These are phyloP conservation scores for Xenops minutus DNA, from an alignment of 2,797 vertebrate genomes.

Conservation along the genomic window DNA sequence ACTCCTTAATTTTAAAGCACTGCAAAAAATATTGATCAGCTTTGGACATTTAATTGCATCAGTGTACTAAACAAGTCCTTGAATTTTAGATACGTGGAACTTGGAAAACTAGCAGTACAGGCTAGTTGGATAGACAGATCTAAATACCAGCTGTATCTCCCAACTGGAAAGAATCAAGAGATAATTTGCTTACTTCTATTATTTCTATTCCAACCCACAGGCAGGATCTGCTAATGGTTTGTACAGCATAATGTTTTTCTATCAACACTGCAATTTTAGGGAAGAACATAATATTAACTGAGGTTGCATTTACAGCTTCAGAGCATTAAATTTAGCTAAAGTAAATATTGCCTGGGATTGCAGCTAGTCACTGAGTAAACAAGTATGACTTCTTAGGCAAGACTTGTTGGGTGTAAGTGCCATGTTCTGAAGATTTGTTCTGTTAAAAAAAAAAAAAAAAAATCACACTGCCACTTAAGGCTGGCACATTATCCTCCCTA, in stretches of 20 bases:
- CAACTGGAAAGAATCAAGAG: not conserved
- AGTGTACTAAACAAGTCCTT: not conserved
- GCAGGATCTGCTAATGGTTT: not conserved
- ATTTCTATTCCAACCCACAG: not conserved
- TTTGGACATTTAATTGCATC: not conserved
- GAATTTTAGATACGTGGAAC: not conserved
- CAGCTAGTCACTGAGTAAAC: not conserved
- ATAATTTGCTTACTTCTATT: not conserved
- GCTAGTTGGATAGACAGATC: not conserved
- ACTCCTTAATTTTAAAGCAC: not conserved
- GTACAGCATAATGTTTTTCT: not conserved
- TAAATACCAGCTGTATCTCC: not conserved
- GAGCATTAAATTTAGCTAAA: not conserved
- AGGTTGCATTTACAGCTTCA: constrained; percentile 17
- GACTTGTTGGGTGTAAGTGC: not conserved
- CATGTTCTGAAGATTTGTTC: not conserved
- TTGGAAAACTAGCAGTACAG: not conserved
- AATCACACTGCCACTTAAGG: not conserved
- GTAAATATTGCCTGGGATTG: not conserved
- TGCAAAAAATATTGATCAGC: constrained; percentile 12
- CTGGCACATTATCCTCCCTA: not conserved
- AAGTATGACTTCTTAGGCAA: not conserved
- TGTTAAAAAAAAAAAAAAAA: not conserved
- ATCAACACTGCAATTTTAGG: not conserved
- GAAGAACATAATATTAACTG: not conserved